Evolutionary conservation across 2,113 vertebrate genomes (phyloP).

Genomic region (Melanotaenia duboulayi): DNA sequence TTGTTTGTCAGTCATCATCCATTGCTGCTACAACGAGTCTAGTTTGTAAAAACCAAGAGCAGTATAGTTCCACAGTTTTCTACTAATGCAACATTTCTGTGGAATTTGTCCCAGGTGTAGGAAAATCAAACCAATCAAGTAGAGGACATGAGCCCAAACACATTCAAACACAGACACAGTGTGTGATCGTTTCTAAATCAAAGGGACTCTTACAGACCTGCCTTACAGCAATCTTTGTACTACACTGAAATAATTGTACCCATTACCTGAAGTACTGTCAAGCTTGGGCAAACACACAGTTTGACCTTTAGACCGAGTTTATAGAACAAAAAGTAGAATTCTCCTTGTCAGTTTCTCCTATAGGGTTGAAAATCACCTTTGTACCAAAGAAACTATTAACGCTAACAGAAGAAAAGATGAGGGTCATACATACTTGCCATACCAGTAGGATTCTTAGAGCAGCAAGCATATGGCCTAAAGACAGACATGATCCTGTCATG

Average conservation of each 20-base stretch:
- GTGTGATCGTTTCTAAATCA: constrained; percentile 13
- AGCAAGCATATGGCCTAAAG: neutral
- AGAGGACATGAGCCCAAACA: constrained; percentile 3
- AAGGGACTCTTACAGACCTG: constrained; percentile 12
- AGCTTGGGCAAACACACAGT: constrained; percentile 50
- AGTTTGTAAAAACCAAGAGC: neutral
- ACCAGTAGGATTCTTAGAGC: neutral
- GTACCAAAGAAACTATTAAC: neutral
- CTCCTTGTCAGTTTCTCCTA: constrained; percentile 4
- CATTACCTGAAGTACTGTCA: constrained; percentile 37
- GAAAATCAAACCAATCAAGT: neutral
- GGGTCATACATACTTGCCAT: neutral
- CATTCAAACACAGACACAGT: constrained; percentile 5
- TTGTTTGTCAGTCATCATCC: no score
- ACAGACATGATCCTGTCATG: neutral
- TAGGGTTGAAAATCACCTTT: neutral
- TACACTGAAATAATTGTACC: constrained; percentile 51
- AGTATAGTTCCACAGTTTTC: neutral
- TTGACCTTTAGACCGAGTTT: constrained; percentile 61
- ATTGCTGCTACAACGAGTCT: neutral
- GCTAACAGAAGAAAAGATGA: neutral
- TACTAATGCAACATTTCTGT: neutral
- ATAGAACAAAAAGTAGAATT: constrained; percentile 1
- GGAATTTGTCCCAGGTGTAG: no score
- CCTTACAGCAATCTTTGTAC: constrained; percentile 45